phyloP scores from a whole-genome alignment of 1,140 invertebrate genomes.

The Meloidogyne hapla region DNA sequence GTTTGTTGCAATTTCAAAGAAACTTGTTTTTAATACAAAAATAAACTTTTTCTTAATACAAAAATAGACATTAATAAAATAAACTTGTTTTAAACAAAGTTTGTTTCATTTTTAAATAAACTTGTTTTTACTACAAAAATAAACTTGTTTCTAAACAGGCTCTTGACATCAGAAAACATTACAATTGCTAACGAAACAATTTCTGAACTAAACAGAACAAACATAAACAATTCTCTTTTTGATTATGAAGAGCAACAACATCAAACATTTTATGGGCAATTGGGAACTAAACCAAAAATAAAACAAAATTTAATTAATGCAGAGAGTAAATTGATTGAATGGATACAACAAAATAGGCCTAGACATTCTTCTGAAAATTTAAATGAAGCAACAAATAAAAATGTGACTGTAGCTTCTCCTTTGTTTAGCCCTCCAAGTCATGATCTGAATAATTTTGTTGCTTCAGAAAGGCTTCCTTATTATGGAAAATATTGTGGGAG shows the following conservation, averaged over 20 bases:
- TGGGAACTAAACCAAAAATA: slow-evolving; percentile 29
- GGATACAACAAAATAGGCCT: slow-evolving; percentile 62
- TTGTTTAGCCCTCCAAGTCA: not conserved
- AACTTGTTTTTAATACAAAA: slow-evolving; percentile 9
- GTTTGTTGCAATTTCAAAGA: not conserved
- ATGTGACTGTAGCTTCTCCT: not conserved
- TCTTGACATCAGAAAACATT: not conserved
- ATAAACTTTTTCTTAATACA: not conserved
- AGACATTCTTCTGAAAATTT: slow-evolving; percentile 37
- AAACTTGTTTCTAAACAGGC: not conserved
- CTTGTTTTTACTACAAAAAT: not conserved
- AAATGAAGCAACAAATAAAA: slow-evolving; percentile 8
- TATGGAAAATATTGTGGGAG: slow-evolving; percentile 60
- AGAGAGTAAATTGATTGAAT: slow-evolving; percentile 57
- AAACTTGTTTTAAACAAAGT: no score
- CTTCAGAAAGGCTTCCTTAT: slow-evolving; percentile 58
- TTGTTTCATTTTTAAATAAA: no score
- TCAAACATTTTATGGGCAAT: slow-evolving; percentile 14
- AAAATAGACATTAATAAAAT: no score
- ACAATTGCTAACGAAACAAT: slow-evolving; percentile 23
- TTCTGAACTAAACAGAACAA: slow-evolving; percentile 17
- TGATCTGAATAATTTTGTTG: slow-evolving; percentile 9
- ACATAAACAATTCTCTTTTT: not conserved
- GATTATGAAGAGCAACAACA: not conserved
- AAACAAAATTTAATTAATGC: slow-evolving; percentile 24